Evolutionary conservation across 2,797 vertebrate genomes (phyloP).

Genomic region (Cheirogaleus major): DNA sequence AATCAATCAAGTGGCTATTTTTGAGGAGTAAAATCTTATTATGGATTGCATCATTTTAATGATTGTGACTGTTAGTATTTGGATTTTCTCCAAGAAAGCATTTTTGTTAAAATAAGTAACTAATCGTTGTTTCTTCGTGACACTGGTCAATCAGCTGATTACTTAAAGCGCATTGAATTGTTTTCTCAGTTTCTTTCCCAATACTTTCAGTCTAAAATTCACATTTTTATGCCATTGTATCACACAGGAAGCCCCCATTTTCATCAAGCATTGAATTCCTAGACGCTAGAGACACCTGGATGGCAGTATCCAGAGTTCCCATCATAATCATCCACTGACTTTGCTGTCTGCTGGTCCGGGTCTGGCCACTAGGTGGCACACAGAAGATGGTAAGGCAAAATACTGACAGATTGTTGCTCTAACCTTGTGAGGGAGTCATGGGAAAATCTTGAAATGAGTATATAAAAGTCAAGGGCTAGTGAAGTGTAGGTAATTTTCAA

Average conservation of each 20-base stretch:
- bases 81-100: neutral
- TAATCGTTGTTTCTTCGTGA: neutral
- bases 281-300: neutral
- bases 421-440: neutral
- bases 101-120: slow-evolving; percentile 56
- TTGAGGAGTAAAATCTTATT: slow-evolving; percentile 31
- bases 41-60: slow-evolving; percentile 28
- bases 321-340: neutral
- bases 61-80: slow-evolving; percentile 34
- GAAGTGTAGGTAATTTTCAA: neutral
- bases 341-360: neutral
- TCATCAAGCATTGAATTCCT: neutral
- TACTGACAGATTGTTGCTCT: neutral
- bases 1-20: slow-evolving; percentile 19
- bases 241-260: neutral
- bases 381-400: neutral
- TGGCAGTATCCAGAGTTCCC: neutral
- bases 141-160: neutral
- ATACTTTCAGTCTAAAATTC: neutral
- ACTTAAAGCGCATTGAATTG: neutral
- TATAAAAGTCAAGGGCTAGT: neutral
- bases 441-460: neutral
- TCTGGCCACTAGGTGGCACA: neutral
- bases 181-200: neutral
- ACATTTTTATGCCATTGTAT: neutral